Conservation (phyloP, 2,888 invertebrate species). For the Mesoligia furuncula region DNA sequence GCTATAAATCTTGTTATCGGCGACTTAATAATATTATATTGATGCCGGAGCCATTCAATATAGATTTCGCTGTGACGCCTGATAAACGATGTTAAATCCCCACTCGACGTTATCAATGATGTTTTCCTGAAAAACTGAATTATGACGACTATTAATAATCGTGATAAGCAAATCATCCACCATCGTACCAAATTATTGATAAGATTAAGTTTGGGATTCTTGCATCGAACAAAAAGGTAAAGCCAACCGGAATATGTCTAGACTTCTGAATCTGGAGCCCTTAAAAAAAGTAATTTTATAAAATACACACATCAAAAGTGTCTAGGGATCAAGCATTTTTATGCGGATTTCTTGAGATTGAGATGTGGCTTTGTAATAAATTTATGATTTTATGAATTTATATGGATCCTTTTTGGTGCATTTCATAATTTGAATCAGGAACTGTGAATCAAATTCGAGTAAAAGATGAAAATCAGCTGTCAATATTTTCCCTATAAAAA, state of each 20-base stretch:
- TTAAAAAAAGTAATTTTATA: no score
- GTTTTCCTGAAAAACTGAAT: constrained; percentile 11
- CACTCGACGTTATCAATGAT: neutral
- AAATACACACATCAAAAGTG: no score
- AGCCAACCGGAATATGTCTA: neutral
- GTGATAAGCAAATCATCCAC: neutral
- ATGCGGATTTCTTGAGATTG: no score
- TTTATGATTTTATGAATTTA: no score
- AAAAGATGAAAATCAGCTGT: no score
- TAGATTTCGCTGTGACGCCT: constrained; percentile 18
- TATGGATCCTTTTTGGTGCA: no score
- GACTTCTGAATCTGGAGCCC: no score
- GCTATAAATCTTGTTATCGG: constrained; percentile 26
- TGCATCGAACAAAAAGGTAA: neutral
- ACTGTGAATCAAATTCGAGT: no score
- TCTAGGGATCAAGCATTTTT: no score
- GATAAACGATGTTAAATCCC: constrained; percentile 6
- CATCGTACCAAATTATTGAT: neutral
- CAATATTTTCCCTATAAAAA: no score
- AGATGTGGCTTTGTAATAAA: no score
- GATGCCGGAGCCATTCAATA: constrained; percentile 13
- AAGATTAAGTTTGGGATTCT: constrained; percentile 3
- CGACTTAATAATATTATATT: constrained; percentile 5
- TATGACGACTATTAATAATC: neutral
- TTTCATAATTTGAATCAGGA: no score